Evolutionary conservation across 2,113 vertebrate genomes (phyloP).

Genomic region (Ondatra zibethicus): DNA sequence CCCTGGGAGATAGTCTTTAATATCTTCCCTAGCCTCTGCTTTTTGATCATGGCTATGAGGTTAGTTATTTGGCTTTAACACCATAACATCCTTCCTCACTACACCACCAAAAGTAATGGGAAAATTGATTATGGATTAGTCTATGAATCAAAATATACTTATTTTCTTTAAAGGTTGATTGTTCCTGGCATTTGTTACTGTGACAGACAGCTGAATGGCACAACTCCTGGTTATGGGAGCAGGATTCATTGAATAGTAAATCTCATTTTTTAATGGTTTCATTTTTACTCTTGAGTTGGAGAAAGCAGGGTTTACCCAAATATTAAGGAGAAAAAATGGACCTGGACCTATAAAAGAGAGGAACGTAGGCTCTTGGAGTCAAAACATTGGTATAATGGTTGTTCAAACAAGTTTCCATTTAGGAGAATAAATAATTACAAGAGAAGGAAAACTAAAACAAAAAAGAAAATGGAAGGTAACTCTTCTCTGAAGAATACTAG

Average conservation of each 20-base stretch:
- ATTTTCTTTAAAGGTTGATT: neutral
- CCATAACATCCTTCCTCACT: neutral
- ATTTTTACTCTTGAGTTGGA: neutral
- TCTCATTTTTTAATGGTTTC: neutral
- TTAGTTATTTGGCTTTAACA: neutral
- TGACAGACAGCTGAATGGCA: neutral
- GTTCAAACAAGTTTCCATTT: neutral
- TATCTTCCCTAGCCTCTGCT: no score
- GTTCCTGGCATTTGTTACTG: neutral
- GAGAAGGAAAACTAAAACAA: neutral
- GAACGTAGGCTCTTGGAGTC: neutral
- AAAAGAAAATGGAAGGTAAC: neutral
- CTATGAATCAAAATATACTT: neutral
- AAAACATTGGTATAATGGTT: neutral
- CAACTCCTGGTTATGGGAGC: neutral
- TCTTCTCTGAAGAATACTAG: neutral
- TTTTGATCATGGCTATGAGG: neutral
- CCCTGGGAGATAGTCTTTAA: rapidly evolving
- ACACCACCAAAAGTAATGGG: neutral
- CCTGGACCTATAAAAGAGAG: neutral
- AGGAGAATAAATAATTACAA: neutral
- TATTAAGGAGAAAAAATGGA: neutral
- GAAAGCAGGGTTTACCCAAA: neutral
- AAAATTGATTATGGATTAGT: neutral
- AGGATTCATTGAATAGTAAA: neutral